Evolutionary conservation across 35 echinoderm and acorn worm species (phyloP), one percentile per base, ranked within the genome.

Genomic region (Apostichopus californicus): DNA sequence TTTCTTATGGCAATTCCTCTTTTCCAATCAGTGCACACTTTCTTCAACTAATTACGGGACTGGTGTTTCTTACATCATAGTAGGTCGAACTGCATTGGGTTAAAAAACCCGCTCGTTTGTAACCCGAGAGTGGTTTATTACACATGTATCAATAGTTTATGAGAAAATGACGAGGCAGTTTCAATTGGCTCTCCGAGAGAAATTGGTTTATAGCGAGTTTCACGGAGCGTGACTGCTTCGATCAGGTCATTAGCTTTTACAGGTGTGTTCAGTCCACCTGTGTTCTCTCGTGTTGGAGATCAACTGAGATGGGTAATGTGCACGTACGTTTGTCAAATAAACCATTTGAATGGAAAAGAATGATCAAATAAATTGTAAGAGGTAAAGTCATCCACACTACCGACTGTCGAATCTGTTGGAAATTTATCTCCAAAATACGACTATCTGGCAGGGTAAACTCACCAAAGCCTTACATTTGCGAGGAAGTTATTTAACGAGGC

Each of bases 21-120:
- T 85, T 85, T 85, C 81, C 81, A 85, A 85, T 85, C 81, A 85
- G 55, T 85, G 81, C 81, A 85, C 81, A 85, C 81, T 85, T 81
- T 85, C 55, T 85, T 59, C 14, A 17, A 56, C 81, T 85, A 85
- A 85, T 85, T 85, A 85, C 25, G 56, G 52, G 54, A 20, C 56
- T 75, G 55, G 55, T 85, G 81, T 85, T 85, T 85, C 81, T 85
- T 85, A 58, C 81, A 58, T 15, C 81, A 85, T 85, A 85, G 81
- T 85, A 85, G 81, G 81, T 85, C 81, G 56, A 58, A 85, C 81
- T 85, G 55, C 81, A 7, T 2, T 85, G 56, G 81, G 81, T 85
- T 85, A 85, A 85, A 3, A 85, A 85, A 56, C 81, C 81, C 23
- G 55, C 81, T 58, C 55, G 56, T 85, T 58, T 85, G 81, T 85